Evolutionary conservation across 2,888 invertebrate species (phyloP).

Genomic region (Cerastis rubricosa): DNA sequence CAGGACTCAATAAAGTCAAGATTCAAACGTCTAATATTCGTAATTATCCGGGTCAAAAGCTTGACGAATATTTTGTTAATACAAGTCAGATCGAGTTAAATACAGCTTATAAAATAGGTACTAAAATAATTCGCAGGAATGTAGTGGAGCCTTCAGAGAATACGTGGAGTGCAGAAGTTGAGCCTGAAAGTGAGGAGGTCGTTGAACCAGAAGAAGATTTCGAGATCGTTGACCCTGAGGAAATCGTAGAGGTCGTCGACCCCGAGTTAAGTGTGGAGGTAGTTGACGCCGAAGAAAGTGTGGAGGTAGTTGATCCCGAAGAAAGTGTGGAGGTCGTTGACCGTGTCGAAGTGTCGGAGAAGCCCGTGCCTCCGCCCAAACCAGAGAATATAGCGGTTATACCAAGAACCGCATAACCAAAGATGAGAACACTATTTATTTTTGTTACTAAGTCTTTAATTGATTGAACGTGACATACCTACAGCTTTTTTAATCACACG

Average conservation of each 20-base stretch:
- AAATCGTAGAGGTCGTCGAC: background rate
- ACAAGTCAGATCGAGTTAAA: background rate
- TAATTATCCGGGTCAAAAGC: no score
- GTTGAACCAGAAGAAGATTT: background rate
- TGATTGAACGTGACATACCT: slow-evolving; percentile 3
- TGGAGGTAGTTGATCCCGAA: background rate
- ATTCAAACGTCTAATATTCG: no score
- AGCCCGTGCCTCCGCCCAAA: slow-evolving; percentile 82
- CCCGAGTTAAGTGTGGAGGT: background rate
- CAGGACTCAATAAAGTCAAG: no score
- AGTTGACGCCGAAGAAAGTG: background rate
- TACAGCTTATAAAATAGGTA: background rate
- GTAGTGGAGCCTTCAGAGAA: slow-evolving; percentile 22
- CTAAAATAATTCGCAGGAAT: slow-evolving; percentile 28
- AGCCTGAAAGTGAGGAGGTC: slow-evolving; percentile 5
- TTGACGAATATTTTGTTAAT: background rate
- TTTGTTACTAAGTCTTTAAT: background rate
- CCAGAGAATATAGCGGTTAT: slow-evolving; percentile 73
- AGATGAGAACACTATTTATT: slow-evolving; percentile 16
- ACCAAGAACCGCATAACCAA: slow-evolving; percentile 48
- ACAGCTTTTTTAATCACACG: background rate
- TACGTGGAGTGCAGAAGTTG: slow-evolving; percentile 20
- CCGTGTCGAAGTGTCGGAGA: slow-evolving; percentile 69
- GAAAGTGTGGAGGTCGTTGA: slow-evolving; percentile 28
- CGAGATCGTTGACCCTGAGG: slow-evolving; percentile 15